Conservation (phyloP, 2,888 invertebrate genomes). For the Notodonta dromedarius region DNA sequence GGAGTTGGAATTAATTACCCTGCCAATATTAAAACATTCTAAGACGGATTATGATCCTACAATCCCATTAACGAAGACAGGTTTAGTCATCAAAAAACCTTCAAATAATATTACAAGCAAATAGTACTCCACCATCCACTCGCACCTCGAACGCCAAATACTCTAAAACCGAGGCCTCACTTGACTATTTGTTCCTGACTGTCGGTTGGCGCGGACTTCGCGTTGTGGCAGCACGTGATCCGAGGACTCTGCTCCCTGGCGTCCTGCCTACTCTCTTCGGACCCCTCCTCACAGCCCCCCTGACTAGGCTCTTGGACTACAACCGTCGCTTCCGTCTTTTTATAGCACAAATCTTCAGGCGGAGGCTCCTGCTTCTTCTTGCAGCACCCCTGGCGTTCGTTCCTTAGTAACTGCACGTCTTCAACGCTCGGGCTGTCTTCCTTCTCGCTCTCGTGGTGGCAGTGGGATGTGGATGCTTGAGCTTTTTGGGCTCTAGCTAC, state of each 20-base stretch:
- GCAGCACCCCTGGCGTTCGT: slow-evolving; percentile 64
- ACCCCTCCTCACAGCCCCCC: slow-evolving; percentile 39
- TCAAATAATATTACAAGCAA: background rate
- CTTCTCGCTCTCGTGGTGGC: slow-evolving; percentile 60
- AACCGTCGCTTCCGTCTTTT: slow-evolving; percentile 37
- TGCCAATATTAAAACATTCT: background rate
- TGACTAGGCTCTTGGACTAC: slow-evolving; percentile 38
- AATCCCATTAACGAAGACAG: no score
- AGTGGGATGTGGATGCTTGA: slow-evolving; percentile 39
- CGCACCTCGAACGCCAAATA: slow-evolving; percentile 8
- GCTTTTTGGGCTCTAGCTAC: slow-evolving; percentile 62
- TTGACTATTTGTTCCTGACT: slow-evolving; percentile 75
- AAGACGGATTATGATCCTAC: no score
- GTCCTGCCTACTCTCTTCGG: slow-evolving; percentile 36
- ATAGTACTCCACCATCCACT: background rate
- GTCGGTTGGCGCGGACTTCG: slow-evolving; percentile 54
- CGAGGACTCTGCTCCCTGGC: slow-evolving; percentile 67
- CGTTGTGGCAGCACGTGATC: slow-evolving; percentile 67
- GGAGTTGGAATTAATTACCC: no score
- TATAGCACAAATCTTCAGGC: slow-evolving; percentile 51
- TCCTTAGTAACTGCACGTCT: slow-evolving; percentile 62
- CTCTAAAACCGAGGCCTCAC: slow-evolving; percentile 16
- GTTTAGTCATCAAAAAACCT: background rate
- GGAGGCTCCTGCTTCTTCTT: slow-evolving; percentile 63
- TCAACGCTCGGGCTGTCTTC: slow-evolving; percentile 70